A percentile compares a stretch with the other conserved stretches of the same genome.
Conservation (phyloP, 1,140 invertebrate genomes). For the Cataglyphis hispanica region DNA sequence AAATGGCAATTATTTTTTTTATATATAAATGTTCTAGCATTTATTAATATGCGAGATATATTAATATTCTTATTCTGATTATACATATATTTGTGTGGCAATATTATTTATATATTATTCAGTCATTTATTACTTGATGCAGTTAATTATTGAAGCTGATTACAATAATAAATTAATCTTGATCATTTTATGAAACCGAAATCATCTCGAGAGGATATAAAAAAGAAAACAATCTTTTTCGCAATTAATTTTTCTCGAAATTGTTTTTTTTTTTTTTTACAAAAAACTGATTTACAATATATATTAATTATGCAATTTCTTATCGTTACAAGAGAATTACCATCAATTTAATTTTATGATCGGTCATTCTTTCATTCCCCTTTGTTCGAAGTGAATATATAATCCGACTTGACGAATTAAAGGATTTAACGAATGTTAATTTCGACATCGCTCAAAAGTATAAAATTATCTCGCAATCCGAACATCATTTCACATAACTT, state of each 20-base stretch:
- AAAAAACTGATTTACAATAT: constrained; percentile 5
- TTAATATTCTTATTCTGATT: not conserved
- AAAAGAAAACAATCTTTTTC: not conserved
- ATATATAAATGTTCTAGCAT: no score
- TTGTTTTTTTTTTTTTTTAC: not conserved
- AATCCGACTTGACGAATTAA: constrained; percentile 14
- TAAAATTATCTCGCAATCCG: constrained; percentile 17
- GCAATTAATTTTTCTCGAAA: not conserved
- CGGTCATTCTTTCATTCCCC: not conserved
- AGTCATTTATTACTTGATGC: not conserved
- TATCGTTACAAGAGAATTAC: not conserved
- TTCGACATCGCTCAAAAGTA: not conserved
- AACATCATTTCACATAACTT: not conserved
- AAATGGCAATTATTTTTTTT: no score
- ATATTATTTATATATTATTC: not conserved
- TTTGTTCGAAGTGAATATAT: not conserved
- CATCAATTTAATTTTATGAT: constrained; percentile 1
- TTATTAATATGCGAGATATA: no score
- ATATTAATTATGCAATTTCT: not conserved
- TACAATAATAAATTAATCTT: not conserved
- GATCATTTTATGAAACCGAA: not conserved
- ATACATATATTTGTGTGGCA: not conserved
- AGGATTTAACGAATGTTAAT: constrained; percentile 37
- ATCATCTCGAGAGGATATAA: not conserved
- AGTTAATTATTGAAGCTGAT: not conserved